These are phyloP conservation scores for Tauraco erythrolophus DNA, from an alignment of 2,113 vertebrate genomes.

Conservation along the genomic window DNA sequence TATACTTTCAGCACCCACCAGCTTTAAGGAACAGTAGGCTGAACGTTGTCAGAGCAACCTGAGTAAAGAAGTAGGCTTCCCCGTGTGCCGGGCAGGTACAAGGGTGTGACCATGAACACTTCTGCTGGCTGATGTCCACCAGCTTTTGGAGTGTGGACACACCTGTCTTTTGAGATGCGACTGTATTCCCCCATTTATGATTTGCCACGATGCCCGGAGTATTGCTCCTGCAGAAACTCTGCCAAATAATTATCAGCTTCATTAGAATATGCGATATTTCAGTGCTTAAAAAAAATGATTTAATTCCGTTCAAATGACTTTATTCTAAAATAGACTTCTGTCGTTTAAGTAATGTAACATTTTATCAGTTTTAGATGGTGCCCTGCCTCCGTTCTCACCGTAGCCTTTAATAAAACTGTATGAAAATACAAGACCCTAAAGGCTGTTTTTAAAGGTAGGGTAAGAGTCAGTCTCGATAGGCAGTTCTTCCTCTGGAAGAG, in stretches of 20 bases:
- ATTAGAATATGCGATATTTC: not conserved
- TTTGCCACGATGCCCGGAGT: not conserved
- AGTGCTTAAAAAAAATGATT: not conserved
- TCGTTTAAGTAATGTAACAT: rapidly evolving
- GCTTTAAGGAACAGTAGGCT: not conserved
- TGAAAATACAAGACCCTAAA: not conserved
- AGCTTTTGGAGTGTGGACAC: not conserved
- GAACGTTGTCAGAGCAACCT: not conserved
- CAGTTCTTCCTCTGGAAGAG: not conserved
- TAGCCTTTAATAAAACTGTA: not conserved
- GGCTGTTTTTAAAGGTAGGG: not conserved
- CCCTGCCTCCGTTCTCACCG: not conserved
- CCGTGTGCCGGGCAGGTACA: no score
- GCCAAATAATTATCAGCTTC: not conserved
- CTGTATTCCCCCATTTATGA: not conserved
- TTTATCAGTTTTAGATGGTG: not conserved
- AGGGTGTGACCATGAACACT: rapidly evolving
- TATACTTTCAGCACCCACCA: not conserved
- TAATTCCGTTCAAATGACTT: not conserved
- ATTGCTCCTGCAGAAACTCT: not conserved
- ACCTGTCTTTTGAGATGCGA: not conserved
- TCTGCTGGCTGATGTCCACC: not conserved
- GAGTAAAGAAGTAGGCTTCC: not conserved
- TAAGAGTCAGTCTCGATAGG: not conserved
- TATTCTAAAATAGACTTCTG: not conserved